phyloP scores from a whole-genome alignment of 2,888 invertebrate species.

The Globia sparganii region DNA sequence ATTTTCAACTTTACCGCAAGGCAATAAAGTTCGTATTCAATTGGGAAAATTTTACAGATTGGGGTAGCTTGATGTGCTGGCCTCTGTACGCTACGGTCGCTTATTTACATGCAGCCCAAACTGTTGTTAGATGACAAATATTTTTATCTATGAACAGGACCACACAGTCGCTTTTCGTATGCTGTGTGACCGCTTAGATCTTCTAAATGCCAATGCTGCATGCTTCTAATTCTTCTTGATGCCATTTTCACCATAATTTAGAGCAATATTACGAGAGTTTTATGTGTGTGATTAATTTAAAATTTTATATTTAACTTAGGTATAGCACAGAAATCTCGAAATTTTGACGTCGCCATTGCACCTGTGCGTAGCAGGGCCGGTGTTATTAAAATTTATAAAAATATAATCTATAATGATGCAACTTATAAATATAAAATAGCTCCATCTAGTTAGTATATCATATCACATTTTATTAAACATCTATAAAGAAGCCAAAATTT shows the following conservation, averaged over 20 bases:
- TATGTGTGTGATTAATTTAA: background rate
- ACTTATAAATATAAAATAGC: conserved; percentile 60
- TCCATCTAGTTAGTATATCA: conserved; percentile 46
- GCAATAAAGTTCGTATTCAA: too few species aligned
- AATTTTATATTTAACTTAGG: background rate
- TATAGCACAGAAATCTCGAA: background rate
- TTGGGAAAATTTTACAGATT: too few species aligned
- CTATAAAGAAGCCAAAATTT: conserved; percentile 39
- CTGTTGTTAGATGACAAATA: background rate
- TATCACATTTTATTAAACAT: conserved; percentile 61
- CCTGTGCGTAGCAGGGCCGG: background rate
- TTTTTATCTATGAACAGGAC: background rate
- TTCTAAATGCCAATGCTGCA: too few species aligned
- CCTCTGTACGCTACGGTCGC: background rate
- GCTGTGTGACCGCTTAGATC: background rate
- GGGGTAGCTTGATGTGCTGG: too few species aligned
- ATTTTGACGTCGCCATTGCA: background rate
- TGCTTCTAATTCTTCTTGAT: too few species aligned
- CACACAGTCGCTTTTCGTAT: background rate
- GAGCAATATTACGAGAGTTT: background rate
- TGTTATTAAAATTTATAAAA: conserved; percentile 43
- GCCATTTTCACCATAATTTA: background rate
- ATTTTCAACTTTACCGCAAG: too few species aligned
- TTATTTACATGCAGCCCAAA: background rate
- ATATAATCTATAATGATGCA: conserved; percentile 54